Percentiles rank a stretch among this genome's conserved stretches.
These are phyloP conservation scores for Gymnobelideus leadbeateri DNA, from an alignment of 2,113 vertebrate species.

Conservation along the genomic window DNA sequence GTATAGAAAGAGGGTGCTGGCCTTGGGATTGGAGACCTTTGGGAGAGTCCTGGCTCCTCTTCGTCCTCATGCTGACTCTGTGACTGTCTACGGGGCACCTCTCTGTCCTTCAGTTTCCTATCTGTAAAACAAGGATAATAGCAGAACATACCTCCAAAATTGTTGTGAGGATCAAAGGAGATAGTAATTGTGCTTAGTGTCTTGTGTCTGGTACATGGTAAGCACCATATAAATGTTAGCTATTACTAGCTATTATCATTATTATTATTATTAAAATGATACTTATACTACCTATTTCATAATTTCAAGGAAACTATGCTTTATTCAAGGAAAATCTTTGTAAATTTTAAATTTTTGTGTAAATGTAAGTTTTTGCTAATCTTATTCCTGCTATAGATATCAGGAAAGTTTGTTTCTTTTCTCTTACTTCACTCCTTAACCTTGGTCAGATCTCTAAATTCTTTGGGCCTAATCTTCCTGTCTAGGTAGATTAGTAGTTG, in stretches of 20 bases:
- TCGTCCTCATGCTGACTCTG: not conserved
- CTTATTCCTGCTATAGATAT: not conserved
- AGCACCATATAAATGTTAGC: not conserved
- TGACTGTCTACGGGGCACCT: not conserved
- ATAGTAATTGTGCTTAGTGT: not conserved
- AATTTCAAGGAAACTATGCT: no score
- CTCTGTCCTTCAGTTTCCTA: not conserved
- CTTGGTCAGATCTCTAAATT: not conserved
- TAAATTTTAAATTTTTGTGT: not conserved
- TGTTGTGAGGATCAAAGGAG: not conserved
- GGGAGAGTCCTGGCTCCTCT: not conserved
- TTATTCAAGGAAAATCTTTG: not conserved
- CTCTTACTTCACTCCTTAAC: not conserved
- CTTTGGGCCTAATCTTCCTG: not conserved
- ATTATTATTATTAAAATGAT: not conserved
- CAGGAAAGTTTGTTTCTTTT: not conserved
- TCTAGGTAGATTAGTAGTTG: not conserved
- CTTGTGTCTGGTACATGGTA: not conserved
- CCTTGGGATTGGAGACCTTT: not conserved
- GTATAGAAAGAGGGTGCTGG: not conserved
- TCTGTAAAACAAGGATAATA: not conserved
- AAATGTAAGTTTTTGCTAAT: not conserved
- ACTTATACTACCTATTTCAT: not conserved
- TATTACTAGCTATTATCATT: not conserved
- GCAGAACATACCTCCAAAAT: not conserved